phyloP scores from a whole-genome alignment of 2,113 vertebrate species.

The Xiphorhynchus elegans region DNA sequence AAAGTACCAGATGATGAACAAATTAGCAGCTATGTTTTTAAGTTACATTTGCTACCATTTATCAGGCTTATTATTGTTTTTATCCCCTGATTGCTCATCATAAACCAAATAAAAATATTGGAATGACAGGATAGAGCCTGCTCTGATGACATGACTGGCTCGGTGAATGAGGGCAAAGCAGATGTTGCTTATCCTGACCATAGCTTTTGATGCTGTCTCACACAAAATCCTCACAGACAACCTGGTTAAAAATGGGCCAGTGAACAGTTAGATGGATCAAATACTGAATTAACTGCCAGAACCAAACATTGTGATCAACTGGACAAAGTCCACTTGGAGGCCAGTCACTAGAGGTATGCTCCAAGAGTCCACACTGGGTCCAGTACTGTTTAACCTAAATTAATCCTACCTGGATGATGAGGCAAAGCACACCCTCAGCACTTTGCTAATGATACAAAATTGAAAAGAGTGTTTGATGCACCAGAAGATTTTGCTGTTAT shows the following conservation, averaged over 20 bases:
- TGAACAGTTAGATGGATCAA: neutral
- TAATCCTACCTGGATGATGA: neutral
- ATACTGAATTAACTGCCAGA: neutral
- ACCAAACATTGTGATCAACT: neutral
- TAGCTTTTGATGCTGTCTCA: neutral
- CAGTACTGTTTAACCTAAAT: neutral
- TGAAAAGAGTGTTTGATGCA: neutral
- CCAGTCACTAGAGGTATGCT: neutral
- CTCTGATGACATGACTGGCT: neutral
- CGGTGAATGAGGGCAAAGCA: neutral
- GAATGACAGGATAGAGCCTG: neutral
- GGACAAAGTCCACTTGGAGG: neutral
- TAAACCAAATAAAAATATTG: neutral
- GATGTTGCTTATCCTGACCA: neutral
- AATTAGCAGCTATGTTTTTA: neutral
- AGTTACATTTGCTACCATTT: neutral
- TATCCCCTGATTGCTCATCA: neutral
- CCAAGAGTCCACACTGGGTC: neutral
- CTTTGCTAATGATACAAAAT: neutral
- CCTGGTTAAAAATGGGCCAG: neutral
- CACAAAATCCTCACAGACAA: neutral
- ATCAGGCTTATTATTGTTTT: neutral
- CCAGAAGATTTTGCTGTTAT: neutral
- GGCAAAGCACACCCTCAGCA: neutral
- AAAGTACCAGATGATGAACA: neutral